Evolutionary conservation across 2,797 vertebrate species (phyloP).

Genomic region (Hoplostethus mediterraneus): DNA sequence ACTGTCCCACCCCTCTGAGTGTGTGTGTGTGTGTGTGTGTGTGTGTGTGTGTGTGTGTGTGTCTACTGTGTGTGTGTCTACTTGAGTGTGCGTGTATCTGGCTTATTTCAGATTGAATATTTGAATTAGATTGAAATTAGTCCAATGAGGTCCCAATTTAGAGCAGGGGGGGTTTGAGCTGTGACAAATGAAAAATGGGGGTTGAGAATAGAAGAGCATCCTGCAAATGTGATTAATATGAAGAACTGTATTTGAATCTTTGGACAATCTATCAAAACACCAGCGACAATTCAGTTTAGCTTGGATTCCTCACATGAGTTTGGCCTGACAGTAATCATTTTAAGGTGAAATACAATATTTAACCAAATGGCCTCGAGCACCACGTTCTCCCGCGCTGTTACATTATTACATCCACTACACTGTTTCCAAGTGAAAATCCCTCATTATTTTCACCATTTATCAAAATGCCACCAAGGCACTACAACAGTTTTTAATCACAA

Average conservation of each 20-base stretch:
- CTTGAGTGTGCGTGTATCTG: slow-evolving; percentile 39
- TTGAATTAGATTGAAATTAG: slow-evolving; percentile 65
- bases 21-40: slow-evolving; percentile 11
- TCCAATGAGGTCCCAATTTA: slow-evolving; percentile 59
- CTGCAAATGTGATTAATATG: slow-evolving; percentile 80
- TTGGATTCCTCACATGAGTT: slow-evolving; percentile 63
- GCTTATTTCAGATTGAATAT: slow-evolving; percentile 63
- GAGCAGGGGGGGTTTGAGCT: slow-evolving; percentile 51
- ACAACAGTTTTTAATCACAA: slow-evolving; percentile 26
- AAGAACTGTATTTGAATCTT: slow-evolving; percentile 76
- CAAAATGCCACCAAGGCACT: slow-evolving; percentile 47
- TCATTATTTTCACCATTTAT: slow-evolving; percentile 65
- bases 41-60: slow-evolving; percentile 38
- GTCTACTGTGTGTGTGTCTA: slow-evolving; percentile 20
- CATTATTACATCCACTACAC: slow-evolving; percentile 50
- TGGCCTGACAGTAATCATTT: slow-evolving; percentile 74
- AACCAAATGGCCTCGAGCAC: slow-evolving; percentile 70
- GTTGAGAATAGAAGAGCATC: slow-evolving; percentile 55
- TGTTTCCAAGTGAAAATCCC: slow-evolving; percentile 51
- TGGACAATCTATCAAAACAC: slow-evolving; percentile 80
- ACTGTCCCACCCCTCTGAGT: slow-evolving; percentile 32
- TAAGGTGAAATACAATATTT: slow-evolving; percentile 78
- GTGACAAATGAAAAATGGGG: slow-evolving; percentile 77
- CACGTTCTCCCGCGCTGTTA: slow-evolving; percentile 47
- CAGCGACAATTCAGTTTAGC: slow-evolving; percentile 69